Evolutionary conservation across 2,888 invertebrate genomes (phyloP), one percentile per base, ranked within the genome.

Genomic region (Aethes cnicana): DNA sequence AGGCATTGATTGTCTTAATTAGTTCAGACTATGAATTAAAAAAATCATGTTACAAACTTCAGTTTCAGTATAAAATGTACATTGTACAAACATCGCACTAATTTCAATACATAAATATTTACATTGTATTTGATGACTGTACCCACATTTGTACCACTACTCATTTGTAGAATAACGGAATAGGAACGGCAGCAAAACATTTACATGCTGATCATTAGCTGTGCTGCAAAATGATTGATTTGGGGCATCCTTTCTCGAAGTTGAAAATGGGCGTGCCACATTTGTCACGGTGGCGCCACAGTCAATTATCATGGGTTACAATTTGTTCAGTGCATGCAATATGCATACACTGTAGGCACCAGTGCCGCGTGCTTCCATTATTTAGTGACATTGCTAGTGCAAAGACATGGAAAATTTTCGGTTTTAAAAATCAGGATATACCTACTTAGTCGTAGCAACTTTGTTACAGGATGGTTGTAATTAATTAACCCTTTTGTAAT

Each of bases 351-450:
- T 28, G 26, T 12, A 8, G n/a, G 26, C 11, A 11, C 11, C 17
- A 11, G 9, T 48, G 44, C 46, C 14, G 33, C 8, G 26, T 30
- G 46, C 66, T 73, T 79, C 55, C 54, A 75, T 74, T 67, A 76
- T 79, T 69, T 64, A 75, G 58, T 61, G 55, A 47, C 56, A 55
- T 44, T 35, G 54, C 37, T 4, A 11, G 30, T 5, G 52, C 39
- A 16, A 52, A 55, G 61, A 54, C 54, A 53, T 48, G 41, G 46
- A 52, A 39, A 48, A 21, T 26, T 16, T 25, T 36, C 36, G 4
- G 16, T 28, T 11, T 25, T 26, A 12, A 21, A 32, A 7, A 14
- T n/a, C n/a, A n/a, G n/a, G n/a, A n/a, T n/a, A n/a, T n/a, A n/a
- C n/a, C 14, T 32, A 25, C 23, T 11, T 48, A 23, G 41, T n/a